Base-by-base conservation (phyloP, 1,140 invertebrate genomes). In the Drosophila punjabiensis region DNA sequence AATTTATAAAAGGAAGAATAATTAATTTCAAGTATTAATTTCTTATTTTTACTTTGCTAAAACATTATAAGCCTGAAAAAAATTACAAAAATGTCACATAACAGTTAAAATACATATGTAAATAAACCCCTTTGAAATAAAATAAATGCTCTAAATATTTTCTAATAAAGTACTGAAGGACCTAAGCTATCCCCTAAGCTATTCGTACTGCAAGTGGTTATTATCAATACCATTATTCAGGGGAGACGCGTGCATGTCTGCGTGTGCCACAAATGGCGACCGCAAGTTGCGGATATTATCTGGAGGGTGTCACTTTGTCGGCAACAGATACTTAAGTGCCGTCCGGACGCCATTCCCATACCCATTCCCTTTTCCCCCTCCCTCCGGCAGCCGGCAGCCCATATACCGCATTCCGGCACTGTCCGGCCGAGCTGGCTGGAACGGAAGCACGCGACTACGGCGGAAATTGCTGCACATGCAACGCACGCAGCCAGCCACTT, bases 391-490 rank as follows among this genome's bases (percentile, higher is more conserved):
- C 30, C 35, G 55, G 39, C 14, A 35, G 56, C 20, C 48, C 47
- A 55, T 61, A 37, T 20, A 45, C 43, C 47, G 59, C 39, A 61
- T 66, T 58, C 74, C 70, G 61, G 28, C 52, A 48, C 61, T 18
- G 41, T 32, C 45, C 79, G 70, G 68, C 58, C 45, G 63, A 62
- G 37, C 61, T 71, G 78, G 70, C 66, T 53, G 28, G 61, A 85
- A 59, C 86, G 85, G 85, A 89, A 89, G 71, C 85, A 90, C 86
- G 85, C 85, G 71, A 89, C 81, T 89, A 66, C 65, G 56, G 64
- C 85, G 85, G 85, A 89, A 89, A 89, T 89, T 90, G 82, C 68
- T 53, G 86, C 86, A 88, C 85, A 89, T 90, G 82, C 76, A 90
- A 79, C 75, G 82, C 82, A 89, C 79, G 84, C 84, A 78, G 73